These are phyloP conservation scores for Limnephilus auricula DNA, from an alignment of 2,888 invertebrate genomes.

Conservation along the genomic window DNA sequence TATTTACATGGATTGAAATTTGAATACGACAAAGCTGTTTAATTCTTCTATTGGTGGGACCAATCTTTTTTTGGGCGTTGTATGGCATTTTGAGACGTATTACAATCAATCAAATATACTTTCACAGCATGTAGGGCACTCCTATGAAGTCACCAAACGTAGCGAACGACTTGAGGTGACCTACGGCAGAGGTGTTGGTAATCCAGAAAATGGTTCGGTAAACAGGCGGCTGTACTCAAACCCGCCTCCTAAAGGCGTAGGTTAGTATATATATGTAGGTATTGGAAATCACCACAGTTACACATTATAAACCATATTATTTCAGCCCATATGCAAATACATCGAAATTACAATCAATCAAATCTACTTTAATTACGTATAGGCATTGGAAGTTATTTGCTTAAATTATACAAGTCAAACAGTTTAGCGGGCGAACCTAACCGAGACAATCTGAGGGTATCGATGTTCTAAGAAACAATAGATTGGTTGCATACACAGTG, in stretches of 20 bases:
- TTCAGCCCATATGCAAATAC: not conserved
- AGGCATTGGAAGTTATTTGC: not conserved
- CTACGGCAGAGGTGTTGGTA: too few relatives aligned
- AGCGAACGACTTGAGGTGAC: too few relatives aligned
- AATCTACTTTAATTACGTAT: not conserved
- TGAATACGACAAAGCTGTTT: not conserved
- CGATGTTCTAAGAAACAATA: not conserved
- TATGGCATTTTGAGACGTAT: too few relatives aligned
- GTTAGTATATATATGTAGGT: not conserved
- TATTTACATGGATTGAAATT: not conserved
- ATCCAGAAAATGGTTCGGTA: too few relatives aligned
- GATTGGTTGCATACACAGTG: not conserved
- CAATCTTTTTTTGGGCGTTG: too few relatives aligned
- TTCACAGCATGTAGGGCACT: too few relatives aligned
- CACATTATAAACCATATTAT: not conserved
- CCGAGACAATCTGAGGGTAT: not conserved
- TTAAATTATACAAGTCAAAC: conserved; percentile 5
- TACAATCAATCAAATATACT: too few relatives aligned
- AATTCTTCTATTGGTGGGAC: too few relatives aligned
- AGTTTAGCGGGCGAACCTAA: not conserved
- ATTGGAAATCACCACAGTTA: not conserved
- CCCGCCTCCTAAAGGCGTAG: too few relatives aligned
- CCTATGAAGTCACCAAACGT: too few relatives aligned
- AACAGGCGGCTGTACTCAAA: too few relatives aligned
- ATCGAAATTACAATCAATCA: not conserved